Evolutionary conservation across 2,113 vertebrate genomes (phyloP).

Genomic region (Periophthalmodon schlosseri): DNA sequence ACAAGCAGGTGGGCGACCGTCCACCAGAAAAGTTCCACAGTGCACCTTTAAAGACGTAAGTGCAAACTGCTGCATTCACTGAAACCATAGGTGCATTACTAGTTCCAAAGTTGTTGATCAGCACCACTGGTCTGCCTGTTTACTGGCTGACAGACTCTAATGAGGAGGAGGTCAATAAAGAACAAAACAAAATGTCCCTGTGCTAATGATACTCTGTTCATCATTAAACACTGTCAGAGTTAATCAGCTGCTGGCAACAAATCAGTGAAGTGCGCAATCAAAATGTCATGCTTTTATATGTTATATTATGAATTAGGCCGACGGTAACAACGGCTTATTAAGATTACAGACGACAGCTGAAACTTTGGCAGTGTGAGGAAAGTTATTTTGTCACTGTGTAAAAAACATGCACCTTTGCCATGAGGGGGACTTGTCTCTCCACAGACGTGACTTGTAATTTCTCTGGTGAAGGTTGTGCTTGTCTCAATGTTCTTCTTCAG

Average conservation of each 20-base stretch:
- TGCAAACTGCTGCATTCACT: too few species aligned
- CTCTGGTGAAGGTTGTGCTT: too few species aligned
- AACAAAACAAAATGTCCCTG: neutral
- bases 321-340: neutral
- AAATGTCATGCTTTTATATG: neutral
- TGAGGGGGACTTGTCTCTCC: too few species aligned
- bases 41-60: too few species aligned
- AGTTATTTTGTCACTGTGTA: neutral
- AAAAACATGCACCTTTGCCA: too few species aligned
- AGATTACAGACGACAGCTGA: neutral
- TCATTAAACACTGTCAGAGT: slow-evolving; percentile 7
- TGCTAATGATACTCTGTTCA: slow-evolving; percentile 11
- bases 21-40: too few species aligned
- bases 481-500: too few species aligned
- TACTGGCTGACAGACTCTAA: slow-evolving; percentile 2
- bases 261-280: neutral
- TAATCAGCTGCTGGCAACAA: neutral
- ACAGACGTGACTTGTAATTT: too few species aligned
- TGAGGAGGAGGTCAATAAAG: slow-evolving; percentile 9
- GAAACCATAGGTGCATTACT: neutral
- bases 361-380: neutral
- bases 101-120: neutral
- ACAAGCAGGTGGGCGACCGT: too few species aligned
- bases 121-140: neutral
- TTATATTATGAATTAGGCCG: neutral